Conservation (phyloP, 1,140 invertebrate genomes). For the Drosophila punjabiensis region DNA sequence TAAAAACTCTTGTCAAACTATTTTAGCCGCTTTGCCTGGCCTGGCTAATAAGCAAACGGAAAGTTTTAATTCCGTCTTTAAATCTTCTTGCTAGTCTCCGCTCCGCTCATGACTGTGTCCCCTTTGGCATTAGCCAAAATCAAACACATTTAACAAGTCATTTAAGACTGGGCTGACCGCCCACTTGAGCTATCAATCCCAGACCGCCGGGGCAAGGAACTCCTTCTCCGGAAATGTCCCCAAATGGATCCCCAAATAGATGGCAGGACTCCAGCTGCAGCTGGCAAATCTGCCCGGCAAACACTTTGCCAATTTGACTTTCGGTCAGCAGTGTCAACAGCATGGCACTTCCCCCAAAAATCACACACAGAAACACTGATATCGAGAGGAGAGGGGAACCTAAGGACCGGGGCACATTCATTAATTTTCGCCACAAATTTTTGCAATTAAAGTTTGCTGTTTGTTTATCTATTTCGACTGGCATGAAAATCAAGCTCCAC, state of each 20-base stretch:
- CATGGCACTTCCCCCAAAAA: slow-evolving; percentile 39
- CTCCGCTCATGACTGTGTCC: neutral
- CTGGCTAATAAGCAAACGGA: neutral
- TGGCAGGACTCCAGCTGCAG: slow-evolving; percentile 16
- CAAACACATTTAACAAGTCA: slow-evolving; percentile 77
- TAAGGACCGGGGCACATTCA: slow-evolving; percentile 58
- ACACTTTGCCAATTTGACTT: slow-evolving; percentile 83
- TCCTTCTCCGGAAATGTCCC: slow-evolving; percentile 5
- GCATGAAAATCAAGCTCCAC: slow-evolving; percentile 74
- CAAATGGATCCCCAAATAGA: slow-evolving; percentile 13
- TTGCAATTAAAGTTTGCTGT: slow-evolving; percentile 83
- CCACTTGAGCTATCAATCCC: slow-evolving; percentile 47
- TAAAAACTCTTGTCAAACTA: neutral
- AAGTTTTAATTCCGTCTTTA: slow-evolving; percentile 6
- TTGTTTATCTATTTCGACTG: slow-evolving; percentile 77
- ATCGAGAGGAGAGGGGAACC: neutral
- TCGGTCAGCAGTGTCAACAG: slow-evolving; percentile 79
- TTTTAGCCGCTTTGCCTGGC: neutral
- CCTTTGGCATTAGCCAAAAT: slow-evolving; percentile 34
- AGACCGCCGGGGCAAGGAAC: slow-evolving; percentile 3
- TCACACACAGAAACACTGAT: slow-evolving; percentile 7
- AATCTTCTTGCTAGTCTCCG: neutral
- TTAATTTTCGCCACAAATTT: slow-evolving; percentile 82
- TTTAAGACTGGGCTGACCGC: slow-evolving; percentile 43
- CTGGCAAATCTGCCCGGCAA: slow-evolving; percentile 65